A percentile compares a stretch with the other conserved stretches of the same genome.
phyloP scores from a whole-genome alignment of 2,797 vertebrate genomes.

The Sphenodon punctatus region DNA sequence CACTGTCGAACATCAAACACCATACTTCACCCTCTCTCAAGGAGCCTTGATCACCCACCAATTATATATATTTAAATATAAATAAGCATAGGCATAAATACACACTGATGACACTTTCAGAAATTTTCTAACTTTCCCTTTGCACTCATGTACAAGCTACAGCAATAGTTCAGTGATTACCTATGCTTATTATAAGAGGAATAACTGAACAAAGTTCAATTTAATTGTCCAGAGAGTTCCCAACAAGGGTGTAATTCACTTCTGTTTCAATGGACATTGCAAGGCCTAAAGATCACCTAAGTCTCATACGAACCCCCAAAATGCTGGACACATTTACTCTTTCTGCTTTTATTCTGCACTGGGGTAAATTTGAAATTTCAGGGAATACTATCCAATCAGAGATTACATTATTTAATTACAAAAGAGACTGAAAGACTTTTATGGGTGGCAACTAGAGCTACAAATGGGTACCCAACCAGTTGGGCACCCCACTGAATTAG shows the following conservation, averaged over 20 bases:
- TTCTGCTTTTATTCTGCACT: accelerated
- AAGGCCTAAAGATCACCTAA: not conserved
- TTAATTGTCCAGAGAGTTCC: not conserved
- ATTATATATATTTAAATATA: not conserved
- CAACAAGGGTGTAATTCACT: not conserved
- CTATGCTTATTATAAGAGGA: not conserved
- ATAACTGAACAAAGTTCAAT: not conserved
- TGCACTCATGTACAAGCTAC: no score
- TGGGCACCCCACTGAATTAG: no score
- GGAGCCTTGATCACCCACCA: not conserved
- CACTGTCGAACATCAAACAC: constrained; percentile 16
- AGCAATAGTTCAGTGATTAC: not conserved
- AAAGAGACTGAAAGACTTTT: not conserved
- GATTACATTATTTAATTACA: not conserved
- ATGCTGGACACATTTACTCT: no score
- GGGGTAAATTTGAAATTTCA: accelerated
- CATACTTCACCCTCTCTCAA: not conserved
- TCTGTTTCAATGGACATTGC: not conserved
- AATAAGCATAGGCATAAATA: not conserved
- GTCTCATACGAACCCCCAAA: not conserved
- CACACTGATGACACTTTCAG: not conserved
- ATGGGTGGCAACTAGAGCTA: no score
- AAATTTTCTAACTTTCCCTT: not conserved
- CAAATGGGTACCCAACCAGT: no score
- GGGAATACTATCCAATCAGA: not conserved